Evolutionary conservation across 2,888 invertebrate genomes (phyloP).

Genomic region (Leuctra nigra): DNA sequence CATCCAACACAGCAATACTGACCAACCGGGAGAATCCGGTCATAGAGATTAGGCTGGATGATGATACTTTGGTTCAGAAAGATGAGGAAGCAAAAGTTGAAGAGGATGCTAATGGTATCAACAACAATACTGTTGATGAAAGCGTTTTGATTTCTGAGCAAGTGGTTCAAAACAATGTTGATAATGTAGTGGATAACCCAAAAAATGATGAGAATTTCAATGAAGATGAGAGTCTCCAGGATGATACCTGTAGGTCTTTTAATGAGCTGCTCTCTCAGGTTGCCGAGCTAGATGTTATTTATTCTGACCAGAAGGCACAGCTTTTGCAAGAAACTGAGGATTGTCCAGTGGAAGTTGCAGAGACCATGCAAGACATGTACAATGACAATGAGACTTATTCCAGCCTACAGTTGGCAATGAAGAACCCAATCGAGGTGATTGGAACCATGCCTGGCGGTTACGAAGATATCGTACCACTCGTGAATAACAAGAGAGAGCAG

Average conservation of each 20-base stretch:
- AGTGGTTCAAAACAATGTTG: not conserved
- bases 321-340: slow-evolving; percentile 19
- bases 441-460: slow-evolving; percentile 44
- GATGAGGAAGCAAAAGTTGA: slow-evolving; percentile 25
- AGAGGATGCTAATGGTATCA: slow-evolving; percentile 27
- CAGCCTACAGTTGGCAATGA: slow-evolving; percentile 78
- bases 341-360: not conserved
- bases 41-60: not conserved
- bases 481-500: slow-evolving; percentile 22
- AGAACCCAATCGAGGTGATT: slow-evolving; percentile 63
- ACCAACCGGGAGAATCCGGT: slow-evolving; percentile 7
- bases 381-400: slow-evolving; percentile 72
- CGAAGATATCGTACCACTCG: slow-evolving; percentile 51
- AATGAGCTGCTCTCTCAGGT: slow-evolving; percentile 70
- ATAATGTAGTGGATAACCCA: not conserved
- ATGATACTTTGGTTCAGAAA: not conserved
- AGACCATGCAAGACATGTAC: slow-evolving; percentile 35
- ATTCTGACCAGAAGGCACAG: slow-evolving; percentile 62
- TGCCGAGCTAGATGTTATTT: slow-evolving; percentile 74
- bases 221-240: not conserved
- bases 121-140: slow-evolving; percentile 28
- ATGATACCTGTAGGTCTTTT: slow-evolving; percentile 41
- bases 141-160: not conserved
- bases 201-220: not conserved
- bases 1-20: slow-evolving; percentile 36